Evolutionary conservation across 1,140 invertebrate species (phyloP).

Genomic region (Solenopsis fugax): DNA sequence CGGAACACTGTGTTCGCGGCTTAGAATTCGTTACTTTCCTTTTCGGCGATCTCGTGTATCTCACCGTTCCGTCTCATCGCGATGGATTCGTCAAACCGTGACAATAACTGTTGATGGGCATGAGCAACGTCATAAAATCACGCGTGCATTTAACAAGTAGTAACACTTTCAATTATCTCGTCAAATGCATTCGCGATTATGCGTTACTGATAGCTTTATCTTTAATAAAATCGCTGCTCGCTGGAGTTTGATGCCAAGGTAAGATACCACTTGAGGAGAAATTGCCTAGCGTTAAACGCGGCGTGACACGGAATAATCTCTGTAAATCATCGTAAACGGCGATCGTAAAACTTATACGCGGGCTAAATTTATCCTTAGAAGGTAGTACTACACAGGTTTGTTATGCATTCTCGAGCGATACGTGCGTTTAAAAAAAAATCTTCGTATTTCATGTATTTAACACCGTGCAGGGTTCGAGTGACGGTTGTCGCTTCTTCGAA

Average conservation of each 20-base stretch:
- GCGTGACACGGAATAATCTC: constrained; percentile 26
- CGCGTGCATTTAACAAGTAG: not conserved
- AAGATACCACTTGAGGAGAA: constrained; percentile 3
- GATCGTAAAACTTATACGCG: constrained; percentile 7
- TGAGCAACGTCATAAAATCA: constrained; percentile 4
- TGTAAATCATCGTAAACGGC: constrained; percentile 19
- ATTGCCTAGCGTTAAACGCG: constrained; percentile 18
- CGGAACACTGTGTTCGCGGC: constrained; percentile 56
- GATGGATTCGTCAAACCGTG: constrained; percentile 70
- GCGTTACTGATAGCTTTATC: constrained; percentile 16
- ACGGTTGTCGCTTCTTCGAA: not conserved
- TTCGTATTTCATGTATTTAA: not conserved
- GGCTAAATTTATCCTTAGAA: constrained; percentile 32
- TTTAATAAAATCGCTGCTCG: constrained; percentile 21
- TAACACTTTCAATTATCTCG: constrained; percentile 25
- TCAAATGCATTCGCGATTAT: constrained; percentile 24
- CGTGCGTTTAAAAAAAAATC: not conserved
- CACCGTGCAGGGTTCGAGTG: not conserved
- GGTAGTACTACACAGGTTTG: not conserved
- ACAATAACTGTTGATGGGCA: constrained; percentile 36
- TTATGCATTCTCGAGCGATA: not conserved
- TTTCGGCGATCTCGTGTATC: constrained; percentile 38
- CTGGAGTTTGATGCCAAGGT: not conserved
- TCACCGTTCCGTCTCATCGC: constrained; percentile 44
- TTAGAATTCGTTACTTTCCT: constrained; percentile 72